phyloP scores from a whole-genome alignment of 2,888 invertebrate genomes.

The Diloba caeruleocephala region DNA sequence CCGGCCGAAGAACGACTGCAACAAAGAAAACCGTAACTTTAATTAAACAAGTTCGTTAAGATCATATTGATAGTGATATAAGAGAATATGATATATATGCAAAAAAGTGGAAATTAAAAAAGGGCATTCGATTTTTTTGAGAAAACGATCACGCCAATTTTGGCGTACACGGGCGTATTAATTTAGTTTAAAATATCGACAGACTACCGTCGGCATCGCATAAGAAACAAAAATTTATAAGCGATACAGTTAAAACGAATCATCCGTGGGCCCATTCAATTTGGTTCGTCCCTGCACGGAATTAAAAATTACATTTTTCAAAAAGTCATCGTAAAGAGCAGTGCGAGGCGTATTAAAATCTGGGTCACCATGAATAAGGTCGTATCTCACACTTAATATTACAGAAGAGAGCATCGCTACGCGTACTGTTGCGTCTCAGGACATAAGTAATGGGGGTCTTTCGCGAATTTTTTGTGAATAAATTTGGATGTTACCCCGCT shows the following conservation, averaged over 20 bases:
- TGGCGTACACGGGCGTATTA: conserved; percentile 74
- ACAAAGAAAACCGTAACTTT: conserved; percentile 70
- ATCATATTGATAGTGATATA: conserved; percentile 44
- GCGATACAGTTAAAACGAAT: conserved; percentile 84
- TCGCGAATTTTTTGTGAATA: conserved; percentile 80
- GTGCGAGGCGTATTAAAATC: conserved; percentile 79
- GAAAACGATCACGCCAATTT: conserved; percentile 73
- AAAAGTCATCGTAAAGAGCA: conserved; percentile 88
- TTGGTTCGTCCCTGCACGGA: conserved; percentile 72
- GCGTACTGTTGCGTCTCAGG: conserved; percentile 77
- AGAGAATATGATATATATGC: conserved; percentile 57
- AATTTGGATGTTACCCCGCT: conserved; percentile 86
- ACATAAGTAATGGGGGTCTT: conserved; percentile 85
- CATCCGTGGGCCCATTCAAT: conserved; percentile 77
- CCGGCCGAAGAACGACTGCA: conserved; percentile 97
- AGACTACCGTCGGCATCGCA: conserved; percentile 78
- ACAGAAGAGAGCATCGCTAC: conserved; percentile 72
- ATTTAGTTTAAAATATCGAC: conserved; percentile 85
- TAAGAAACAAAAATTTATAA: conserved; percentile 86
- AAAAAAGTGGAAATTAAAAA: conserved; percentile 66
- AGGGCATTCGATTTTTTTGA: conserved; percentile 70
- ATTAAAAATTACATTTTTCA: conserved; percentile 88
- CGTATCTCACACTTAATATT: conserved; percentile 87
- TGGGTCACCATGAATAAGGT: conserved; percentile 84
- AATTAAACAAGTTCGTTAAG: conserved; percentile 61